Evolutionary conservation across 2,888 invertebrate genomes (phyloP).

Genomic region (Electrophaes corylata): DNA sequence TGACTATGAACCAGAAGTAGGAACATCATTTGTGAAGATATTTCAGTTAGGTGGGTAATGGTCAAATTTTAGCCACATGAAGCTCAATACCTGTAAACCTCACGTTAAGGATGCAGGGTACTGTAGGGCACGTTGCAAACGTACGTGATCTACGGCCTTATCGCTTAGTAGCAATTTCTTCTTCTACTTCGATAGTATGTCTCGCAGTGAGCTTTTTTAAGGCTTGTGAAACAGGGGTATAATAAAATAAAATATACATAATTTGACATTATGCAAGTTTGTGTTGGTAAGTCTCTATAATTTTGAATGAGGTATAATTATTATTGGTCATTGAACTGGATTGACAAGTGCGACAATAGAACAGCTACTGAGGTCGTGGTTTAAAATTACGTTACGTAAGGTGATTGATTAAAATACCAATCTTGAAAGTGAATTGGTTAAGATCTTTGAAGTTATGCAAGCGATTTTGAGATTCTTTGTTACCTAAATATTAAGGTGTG

Average conservation of each 20-base stretch:
- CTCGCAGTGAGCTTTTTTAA: too few species aligned
- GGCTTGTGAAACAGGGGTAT: too few species aligned
- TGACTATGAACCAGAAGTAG: too few species aligned
- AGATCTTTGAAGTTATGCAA: slow-evolving; percentile 7
- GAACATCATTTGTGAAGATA: too few species aligned
- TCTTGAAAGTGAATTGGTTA: slow-evolving; percentile 23
- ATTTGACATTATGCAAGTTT: not conserved
- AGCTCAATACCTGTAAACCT: too few species aligned
- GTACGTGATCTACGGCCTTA: too few species aligned
- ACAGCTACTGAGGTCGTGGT: slow-evolving; percentile 38
- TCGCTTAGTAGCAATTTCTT: too few species aligned
- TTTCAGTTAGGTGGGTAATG: too few species aligned
- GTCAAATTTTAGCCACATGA: too few species aligned
- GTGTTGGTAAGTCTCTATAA: not conserved
- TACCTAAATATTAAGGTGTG: not conserved
- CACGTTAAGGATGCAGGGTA: too few species aligned
- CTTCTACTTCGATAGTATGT: too few species aligned
- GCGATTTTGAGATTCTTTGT: not conserved
- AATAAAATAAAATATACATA: not conserved
- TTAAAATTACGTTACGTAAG: slow-evolving; percentile 23
- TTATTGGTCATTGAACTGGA: slow-evolving; percentile 33
- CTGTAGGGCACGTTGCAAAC: too few species aligned
- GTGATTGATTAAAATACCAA: slow-evolving; percentile 17
- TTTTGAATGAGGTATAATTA: slow-evolving; percentile 40
- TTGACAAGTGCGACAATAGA: slow-evolving; percentile 33